Evolutionary conservation across 2,797 vertebrate genomes (phyloP).

Genomic region (Aldrovandia affinis): DNA sequence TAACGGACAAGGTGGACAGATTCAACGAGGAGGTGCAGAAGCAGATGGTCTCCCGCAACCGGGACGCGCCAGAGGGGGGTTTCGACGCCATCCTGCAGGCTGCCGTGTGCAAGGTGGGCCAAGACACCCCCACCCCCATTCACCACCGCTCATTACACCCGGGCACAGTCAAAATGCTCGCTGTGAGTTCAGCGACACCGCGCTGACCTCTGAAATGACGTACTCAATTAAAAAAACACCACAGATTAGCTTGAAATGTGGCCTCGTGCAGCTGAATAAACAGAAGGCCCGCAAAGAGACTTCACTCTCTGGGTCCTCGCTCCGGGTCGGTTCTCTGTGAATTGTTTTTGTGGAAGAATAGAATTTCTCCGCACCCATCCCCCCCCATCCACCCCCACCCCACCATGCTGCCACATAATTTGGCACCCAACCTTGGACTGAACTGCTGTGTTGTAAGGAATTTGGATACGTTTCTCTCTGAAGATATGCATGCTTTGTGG

Average conservation of each 20-base stretch:
- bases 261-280: constrained; percentile 61
- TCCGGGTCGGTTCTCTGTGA: constrained; percentile 6
- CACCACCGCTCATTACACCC: background rate
- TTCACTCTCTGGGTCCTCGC: constrained; percentile 38
- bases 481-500: background rate
- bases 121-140: no score
- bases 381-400: background rate
- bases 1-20: constrained; percentile 91
- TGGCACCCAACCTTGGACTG: background rate
- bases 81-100: constrained; percentile 96
- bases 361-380: constrained; percentile 36
- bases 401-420: background rate
- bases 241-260: constrained; percentile 50
- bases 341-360: constrained; percentile 57
- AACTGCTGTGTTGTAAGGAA: background rate
- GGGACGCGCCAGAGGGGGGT: constrained; percentile 93
- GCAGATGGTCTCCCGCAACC: constrained; percentile 93
- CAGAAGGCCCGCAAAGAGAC: constrained; percentile 45
- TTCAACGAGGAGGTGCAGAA: constrained; percentile 96
- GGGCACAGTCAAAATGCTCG: background rate
- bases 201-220: constrained; percentile 39
- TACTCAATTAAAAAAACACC: constrained; percentile 57
- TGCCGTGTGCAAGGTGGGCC: constrained; percentile 89
- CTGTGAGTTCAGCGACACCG: background rate
- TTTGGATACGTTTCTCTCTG: background rate